Evolutionary conservation across 2,888 invertebrate genomes (phyloP).

Genomic region (Dolichopus griseipennis): DNA sequence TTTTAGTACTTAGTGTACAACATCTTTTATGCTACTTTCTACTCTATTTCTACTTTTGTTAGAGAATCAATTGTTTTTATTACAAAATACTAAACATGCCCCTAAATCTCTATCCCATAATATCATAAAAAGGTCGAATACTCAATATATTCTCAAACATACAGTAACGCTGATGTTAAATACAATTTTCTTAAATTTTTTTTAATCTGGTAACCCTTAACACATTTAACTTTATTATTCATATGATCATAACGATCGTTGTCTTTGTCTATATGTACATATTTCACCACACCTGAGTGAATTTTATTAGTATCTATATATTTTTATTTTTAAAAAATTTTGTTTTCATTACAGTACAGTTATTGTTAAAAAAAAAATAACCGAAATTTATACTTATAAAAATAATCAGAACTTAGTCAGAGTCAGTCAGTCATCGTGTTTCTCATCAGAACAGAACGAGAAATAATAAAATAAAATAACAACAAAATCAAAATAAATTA

Average conservation of each 20-base stretch:
- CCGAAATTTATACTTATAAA: background rate
- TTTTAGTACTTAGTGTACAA: no score
- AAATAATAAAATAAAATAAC: background rate
- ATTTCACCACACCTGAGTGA: constrained; percentile 2
- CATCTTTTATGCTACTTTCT: no score
- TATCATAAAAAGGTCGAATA: no score
- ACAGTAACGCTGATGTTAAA: no score
- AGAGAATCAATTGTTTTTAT: no score
- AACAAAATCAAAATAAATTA: background rate
- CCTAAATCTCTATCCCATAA: no score
- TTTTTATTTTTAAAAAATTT: background rate
- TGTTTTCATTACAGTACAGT: constrained; percentile 10
- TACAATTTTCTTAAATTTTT: no score
- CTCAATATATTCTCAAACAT: no score
- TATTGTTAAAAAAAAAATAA: constrained; percentile 2
- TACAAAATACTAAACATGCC: no score
- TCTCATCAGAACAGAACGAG: background rate
- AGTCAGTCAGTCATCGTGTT: background rate
- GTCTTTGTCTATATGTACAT: background rate
- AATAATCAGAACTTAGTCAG: background rate
- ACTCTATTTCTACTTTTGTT: no score
- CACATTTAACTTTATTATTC: no score
- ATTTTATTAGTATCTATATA: background rate
- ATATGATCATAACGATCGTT: background rate
- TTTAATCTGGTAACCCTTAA: no score